Percentiles rank a stretch among this genome's conserved stretches.
These are phyloP conservation scores for Chaenogobius annularis DNA, from an alignment of 2,113 vertebrate species.

Conservation along the genomic window DNA sequence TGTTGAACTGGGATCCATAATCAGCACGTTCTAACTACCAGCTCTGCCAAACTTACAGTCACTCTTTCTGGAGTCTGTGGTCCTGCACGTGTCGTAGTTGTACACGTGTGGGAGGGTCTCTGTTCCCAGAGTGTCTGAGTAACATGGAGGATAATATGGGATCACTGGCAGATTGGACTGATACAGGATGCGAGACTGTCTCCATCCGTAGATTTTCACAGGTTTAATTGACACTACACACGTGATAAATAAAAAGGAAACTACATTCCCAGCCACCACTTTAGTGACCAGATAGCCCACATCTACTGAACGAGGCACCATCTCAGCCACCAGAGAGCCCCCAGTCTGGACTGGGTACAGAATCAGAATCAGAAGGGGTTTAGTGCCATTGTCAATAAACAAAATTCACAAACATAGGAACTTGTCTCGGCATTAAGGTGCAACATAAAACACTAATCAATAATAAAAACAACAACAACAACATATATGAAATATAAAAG, in stretches of 20 bases:
- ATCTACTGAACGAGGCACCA: conserved; percentile 63
- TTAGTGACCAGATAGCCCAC: conserved; percentile 66
- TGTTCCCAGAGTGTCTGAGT: conserved; percentile 38
- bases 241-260: conserved; percentile 30
- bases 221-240: conserved; percentile 48
- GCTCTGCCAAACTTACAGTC: conserved; percentile 27
- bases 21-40: conserved; percentile 32
- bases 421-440: too few species aligned
- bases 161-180: conserved; percentile 49
- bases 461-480: too few species aligned
- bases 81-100: conserved; percentile 53
- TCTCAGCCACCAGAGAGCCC: conserved; percentile 48
- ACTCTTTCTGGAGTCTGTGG: conserved; percentile 45
- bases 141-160: conserved; percentile 51
- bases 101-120: conserved; percentile 56
- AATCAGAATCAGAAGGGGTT: too few species aligned
- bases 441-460: too few species aligned
- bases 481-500: too few species aligned
- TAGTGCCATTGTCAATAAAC: too few species aligned
- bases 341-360: conserved; percentile 71
- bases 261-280: conserved; percentile 69
- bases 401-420: too few species aligned
- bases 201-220: conserved; percentile 30
- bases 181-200: conserved; percentile 42
- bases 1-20: conserved; percentile 29